Conservation (phyloP, 1,140 invertebrate species). For the Thaumatotibia leucotreta region DNA sequence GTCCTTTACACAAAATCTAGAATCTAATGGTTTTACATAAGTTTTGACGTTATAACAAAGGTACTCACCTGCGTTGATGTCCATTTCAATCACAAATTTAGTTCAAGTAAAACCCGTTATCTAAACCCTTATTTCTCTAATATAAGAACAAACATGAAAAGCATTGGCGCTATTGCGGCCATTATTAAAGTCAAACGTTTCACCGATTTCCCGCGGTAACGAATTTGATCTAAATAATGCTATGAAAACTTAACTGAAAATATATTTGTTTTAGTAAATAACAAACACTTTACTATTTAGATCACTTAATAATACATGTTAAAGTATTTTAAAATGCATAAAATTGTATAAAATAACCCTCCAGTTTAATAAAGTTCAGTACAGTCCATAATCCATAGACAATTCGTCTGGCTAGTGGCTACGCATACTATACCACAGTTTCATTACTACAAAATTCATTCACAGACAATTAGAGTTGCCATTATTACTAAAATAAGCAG, state of each 20-base stretch:
- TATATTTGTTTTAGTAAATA: slow-evolving; percentile 1
- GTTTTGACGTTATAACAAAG: neutral
- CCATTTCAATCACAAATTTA: slow-evolving; percentile 56
- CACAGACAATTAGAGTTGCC: too few relatives aligned
- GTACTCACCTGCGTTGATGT: slow-evolving; percentile 67
- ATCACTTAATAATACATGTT: neutral
- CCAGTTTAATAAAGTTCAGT: slow-evolving; percentile 23
- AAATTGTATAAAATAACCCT: slow-evolving; percentile 38
- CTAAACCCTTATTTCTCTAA: slow-evolving; percentile 37
- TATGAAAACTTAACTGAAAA: slow-evolving; percentile 6
- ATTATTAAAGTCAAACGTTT: slow-evolving; percentile 72
- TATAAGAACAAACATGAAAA: slow-evolving; percentile 64
- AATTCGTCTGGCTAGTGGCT: neutral
- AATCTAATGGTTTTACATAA: neutral
- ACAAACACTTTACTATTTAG: neutral
- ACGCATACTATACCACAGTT: too few relatives aligned
- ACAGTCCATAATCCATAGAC: neutral
- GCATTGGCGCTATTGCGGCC: slow-evolving; percentile 74
- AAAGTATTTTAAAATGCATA: slow-evolving; percentile 16
- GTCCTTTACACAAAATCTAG: neutral
- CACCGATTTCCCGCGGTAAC: slow-evolving; percentile 71
- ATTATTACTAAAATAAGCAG: too few relatives aligned
- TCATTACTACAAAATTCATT: too few relatives aligned
- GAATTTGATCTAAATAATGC: slow-evolving; percentile 26
- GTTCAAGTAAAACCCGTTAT: slow-evolving; percentile 33